Base-by-base conservation (phyloP, 2,113 vertebrate genomes). In the Brienomyrus longianalis region DNA sequence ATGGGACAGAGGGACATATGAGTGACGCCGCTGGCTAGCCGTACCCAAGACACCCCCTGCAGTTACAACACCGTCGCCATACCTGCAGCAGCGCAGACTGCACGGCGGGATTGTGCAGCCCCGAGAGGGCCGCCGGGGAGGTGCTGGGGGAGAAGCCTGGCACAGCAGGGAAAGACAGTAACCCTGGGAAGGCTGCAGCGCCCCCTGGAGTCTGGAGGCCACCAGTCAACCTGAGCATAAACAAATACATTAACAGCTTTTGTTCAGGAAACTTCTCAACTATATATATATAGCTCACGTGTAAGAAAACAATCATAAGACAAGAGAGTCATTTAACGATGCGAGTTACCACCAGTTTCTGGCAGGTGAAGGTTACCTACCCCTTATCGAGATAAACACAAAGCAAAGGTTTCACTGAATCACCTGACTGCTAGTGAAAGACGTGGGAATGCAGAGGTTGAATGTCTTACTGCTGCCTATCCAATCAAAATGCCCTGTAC, bases 1-100 rank as follows among this genome's bases (percentile, higher is more conserved):
- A 35, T 70, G 51, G 43, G 51, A 92, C 13, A 83, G 21, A 15
- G 8, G 19, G 47, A 51, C 2, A 43, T 1, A 43, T 54, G n/a
- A 87, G 83, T 1, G 45, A 48, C 10, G 21, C 45, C 0, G 19
- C 10, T 1, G 17, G 21, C 9, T 21, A 4, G 7, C 19, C 83
- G 2, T 5, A 54, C n/a, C 48, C 2, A 19, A 21, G 27, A 35
- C 7, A 3, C 27, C 15, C 5, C 6, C 10, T 9, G 45, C 50
- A 1, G 11, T 11, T 19, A 27, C 27, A 56, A 31, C 13, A 13
- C 7, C 1, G 4, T 47, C 17, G 3, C 51, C 19, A 90, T 96
- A 98, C 98, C 98, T 99, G 98, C 86, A 99, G 93, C 52, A 99
- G 91, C 2, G 97, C 97, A 10, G 98, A 97, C 92, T 97, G 98